A percentile compares a stretch with the other conserved stretches of the same genome.
Conservation (phyloP, 2,888 invertebrate species). For the Harmothoe impar region DNA sequence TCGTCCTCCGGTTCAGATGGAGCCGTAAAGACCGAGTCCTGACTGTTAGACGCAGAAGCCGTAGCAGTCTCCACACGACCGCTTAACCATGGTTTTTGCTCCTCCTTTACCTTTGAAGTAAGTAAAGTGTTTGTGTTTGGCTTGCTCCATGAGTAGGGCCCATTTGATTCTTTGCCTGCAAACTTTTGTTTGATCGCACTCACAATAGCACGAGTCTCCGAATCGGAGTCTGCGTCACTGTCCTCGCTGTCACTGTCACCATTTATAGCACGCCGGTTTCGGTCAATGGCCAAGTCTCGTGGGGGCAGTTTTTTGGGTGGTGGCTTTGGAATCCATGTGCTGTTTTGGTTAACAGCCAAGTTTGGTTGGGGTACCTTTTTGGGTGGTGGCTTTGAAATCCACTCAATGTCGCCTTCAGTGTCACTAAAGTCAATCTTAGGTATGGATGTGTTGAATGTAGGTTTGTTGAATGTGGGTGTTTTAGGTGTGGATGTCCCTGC, state of each 20-base stretch:
- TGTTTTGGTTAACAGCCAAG: too few relatives aligned
- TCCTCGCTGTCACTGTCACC: too few relatives aligned
- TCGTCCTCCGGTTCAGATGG: too few relatives aligned
- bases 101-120: too few relatives aligned
- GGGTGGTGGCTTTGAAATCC: too few relatives aligned
- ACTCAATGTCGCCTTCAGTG: not conserved
- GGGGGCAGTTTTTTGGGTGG: not conserved
- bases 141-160: not conserved
- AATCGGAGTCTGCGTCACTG: conserved; percentile 8
- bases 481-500: not conserved
- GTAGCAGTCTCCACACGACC: too few relatives aligned
- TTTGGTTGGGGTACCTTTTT: too few relatives aligned
- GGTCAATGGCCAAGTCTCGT: not conserved
- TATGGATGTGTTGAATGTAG: not conserved
- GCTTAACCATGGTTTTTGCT: too few relatives aligned
- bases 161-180: not conserved
- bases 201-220: not conserved
- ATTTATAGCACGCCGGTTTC: conserved; percentile 4
- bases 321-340: not conserved
- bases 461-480: too few relatives aligned
- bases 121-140: too few relatives aligned
- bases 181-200: not conserved
- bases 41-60: too few relatives aligned
- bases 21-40: too few relatives aligned
- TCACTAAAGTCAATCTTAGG: not conserved